Percentiles rank a stretch among this genome's conserved stretches.
These are phyloP conservation scores for Pyxicephalus adspersus DNA, from an alignment of 2,113 vertebrate genomes.

Conservation along the genomic window DNA sequence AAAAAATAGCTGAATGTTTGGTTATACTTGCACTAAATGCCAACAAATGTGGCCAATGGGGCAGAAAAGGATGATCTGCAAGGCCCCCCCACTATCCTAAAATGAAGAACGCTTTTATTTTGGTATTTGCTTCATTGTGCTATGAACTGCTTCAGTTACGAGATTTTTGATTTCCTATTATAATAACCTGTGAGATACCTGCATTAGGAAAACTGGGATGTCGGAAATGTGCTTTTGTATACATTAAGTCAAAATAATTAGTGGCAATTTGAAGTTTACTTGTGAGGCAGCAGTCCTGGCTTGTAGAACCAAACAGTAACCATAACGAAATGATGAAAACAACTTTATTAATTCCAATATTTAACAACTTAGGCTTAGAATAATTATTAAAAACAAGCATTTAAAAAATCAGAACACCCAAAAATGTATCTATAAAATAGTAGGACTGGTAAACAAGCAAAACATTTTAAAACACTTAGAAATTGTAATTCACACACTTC, in stretches of 20 bases:
- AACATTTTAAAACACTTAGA: background rate
- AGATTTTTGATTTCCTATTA: too few species aligned
- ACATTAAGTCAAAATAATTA: background rate
- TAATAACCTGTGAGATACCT: too few species aligned
- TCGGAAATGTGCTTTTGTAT: background rate
- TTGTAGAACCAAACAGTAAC: slow-evolving; percentile 26
- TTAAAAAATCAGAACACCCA: slow-evolving; percentile 29
- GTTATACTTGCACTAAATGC: too few species aligned
- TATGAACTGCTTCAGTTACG: too few species aligned
- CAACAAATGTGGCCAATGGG: too few species aligned
- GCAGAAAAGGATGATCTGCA: too few species aligned
- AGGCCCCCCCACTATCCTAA: too few species aligned
- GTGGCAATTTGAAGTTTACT: slow-evolving; percentile 6
- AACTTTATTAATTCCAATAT: slow-evolving; percentile 40
- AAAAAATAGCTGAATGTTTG: too few species aligned
- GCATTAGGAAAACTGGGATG: too few species aligned
- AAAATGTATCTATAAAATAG: slow-evolving; percentile 22
- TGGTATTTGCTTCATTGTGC: too few species aligned
- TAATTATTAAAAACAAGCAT: slow-evolving; percentile 38
- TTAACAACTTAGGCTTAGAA: slow-evolving; percentile 20
- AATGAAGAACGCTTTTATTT: too few species aligned
- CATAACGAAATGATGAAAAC: background rate
- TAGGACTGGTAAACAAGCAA: slow-evolving; percentile 8
- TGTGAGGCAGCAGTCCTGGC: slow-evolving; percentile 3
- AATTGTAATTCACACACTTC: slow-evolving; percentile 9